Percentiles rank a stretch among this genome's conserved stretches.
These are phyloP conservation scores for Agrochola lychnidis DNA, from an alignment of 2,888 invertebrate genomes.

Conservation along the genomic window DNA sequence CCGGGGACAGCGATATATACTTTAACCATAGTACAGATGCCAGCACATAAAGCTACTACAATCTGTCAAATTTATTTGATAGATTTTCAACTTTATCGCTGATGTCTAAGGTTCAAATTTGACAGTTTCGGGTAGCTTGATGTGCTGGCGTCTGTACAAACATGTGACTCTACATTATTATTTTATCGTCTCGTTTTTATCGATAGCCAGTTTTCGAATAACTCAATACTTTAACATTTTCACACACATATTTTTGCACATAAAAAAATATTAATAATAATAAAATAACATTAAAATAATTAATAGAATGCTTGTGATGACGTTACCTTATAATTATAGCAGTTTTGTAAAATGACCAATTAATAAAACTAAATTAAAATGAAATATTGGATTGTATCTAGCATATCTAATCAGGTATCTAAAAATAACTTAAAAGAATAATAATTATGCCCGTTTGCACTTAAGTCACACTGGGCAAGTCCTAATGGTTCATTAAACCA, in stretches of 20 bases:
- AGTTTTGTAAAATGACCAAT: not conserved
- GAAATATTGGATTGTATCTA: slow-evolving; percentile 24
- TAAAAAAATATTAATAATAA: not conserved
- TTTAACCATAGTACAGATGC: too few relatives aligned
- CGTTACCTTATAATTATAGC: not conserved
- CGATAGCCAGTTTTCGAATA: not conserved
- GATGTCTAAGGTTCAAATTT: too few relatives aligned
- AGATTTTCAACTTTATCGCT: too few relatives aligned
- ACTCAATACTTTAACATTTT: not conserved
- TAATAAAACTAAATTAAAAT: not conserved
- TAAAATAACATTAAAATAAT: not conserved
- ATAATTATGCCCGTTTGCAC: slow-evolving; percentile 9
- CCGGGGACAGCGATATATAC: not conserved
- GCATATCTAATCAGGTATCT: slow-evolving; percentile 35
- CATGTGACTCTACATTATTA: not conserved
- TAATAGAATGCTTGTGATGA: slow-evolving; percentile 4
- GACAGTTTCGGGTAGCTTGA: too few relatives aligned
- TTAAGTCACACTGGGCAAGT: not conserved
- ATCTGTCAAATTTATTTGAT: too few relatives aligned
- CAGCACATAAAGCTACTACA: too few relatives aligned
- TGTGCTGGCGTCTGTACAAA: too few relatives aligned
- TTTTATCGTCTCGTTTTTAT: not conserved
- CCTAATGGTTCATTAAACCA: not conserved
- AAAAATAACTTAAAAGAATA: not conserved
- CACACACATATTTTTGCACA: not conserved